Base-by-base conservation (phyloP, 2,113 vertebrate species). In the Pseudorhombus dupliciocellatus region DNA sequence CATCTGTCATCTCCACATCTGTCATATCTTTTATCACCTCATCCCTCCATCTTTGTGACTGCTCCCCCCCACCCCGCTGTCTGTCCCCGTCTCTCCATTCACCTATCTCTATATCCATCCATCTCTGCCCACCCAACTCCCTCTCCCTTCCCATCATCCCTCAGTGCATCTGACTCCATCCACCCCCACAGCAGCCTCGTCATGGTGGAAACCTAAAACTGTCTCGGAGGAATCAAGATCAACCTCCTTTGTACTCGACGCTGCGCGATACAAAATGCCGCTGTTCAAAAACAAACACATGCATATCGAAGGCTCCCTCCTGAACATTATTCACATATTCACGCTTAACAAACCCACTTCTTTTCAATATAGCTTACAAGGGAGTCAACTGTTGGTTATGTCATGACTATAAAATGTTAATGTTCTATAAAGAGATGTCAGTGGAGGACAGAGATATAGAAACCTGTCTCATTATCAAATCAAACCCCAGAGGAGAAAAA, bases 1-100 rank as follows among this genome's bases (percentile, higher is more conserved):
- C 79, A 80, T 81, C 51, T 75, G 79, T 84, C 75, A 83, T 83
- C 70, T 59, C 51, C 66, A 44, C 70, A 73, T 80, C 69, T 86
- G 75, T 84, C 83, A 84, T n/a, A 28, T 58, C 77, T 40, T 75
- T 72, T 31, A 28, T 31, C 73, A 76, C 18, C 62, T 80, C 66
- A 79, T 67, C 59, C 64, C 67, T 80, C 63, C 46, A n/a, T 82
- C 48, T 73, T 61, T 68, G 46, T 28, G 53, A 64, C 75, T 65
- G 52, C 63, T 37, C 28, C 72, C 44, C 54, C 15, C 40, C 77
- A 44, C 54, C 15, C 31, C 56, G 57, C 25, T 59, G 21, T 56
- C 62, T 55, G 57, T 67, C 56, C 81, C 73, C 37, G n/a, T 54
- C 62, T 51, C 62, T 64, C 56, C 81, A 70, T 44, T 52, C 9